These are phyloP conservation scores for Microtus ochrogaster DNA, from an alignment of 2,113 vertebrate species.

Conservation along the genomic window DNA sequence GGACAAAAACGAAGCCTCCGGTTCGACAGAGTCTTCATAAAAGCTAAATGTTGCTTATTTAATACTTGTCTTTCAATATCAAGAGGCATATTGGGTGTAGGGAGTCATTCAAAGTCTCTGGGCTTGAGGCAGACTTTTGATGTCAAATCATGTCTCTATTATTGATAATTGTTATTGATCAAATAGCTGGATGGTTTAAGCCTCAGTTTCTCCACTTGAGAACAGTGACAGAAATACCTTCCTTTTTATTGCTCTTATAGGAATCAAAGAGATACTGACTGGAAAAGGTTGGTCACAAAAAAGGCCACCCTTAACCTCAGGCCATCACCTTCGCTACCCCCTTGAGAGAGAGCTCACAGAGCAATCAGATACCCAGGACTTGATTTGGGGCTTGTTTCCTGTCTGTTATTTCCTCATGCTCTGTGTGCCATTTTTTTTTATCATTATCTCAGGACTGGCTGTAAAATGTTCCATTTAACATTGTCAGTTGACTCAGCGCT, in stretches of 20 bases:
- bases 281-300: background rate
- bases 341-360: background rate
- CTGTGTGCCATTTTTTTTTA: constrained; percentile 42
- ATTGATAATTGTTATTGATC: background rate
- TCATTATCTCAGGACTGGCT: constrained; percentile 64
- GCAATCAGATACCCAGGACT: background rate
- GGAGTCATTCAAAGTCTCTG: background rate
- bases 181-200: background rate
- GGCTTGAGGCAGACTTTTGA: background rate
- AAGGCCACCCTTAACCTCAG: background rate
- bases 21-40: background rate
- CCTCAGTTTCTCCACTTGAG: background rate
- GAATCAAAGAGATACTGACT: background rate
- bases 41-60: background rate
- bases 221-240: background rate
- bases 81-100: background rate
- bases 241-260: background rate
- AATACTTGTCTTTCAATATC: background rate
- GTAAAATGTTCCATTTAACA: constrained; percentile 84
- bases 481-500: constrained; percentile 83
- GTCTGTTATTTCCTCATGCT: constrained; percentile 60
- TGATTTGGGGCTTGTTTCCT: constrained; percentile 7
- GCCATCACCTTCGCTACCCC: no score
- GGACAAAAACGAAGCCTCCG: background rate
- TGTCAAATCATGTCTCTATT: background rate